Evolutionary conservation across 2,113 vertebrate genomes (phyloP).

Genomic region (Cyprinodon variegatus): DNA sequence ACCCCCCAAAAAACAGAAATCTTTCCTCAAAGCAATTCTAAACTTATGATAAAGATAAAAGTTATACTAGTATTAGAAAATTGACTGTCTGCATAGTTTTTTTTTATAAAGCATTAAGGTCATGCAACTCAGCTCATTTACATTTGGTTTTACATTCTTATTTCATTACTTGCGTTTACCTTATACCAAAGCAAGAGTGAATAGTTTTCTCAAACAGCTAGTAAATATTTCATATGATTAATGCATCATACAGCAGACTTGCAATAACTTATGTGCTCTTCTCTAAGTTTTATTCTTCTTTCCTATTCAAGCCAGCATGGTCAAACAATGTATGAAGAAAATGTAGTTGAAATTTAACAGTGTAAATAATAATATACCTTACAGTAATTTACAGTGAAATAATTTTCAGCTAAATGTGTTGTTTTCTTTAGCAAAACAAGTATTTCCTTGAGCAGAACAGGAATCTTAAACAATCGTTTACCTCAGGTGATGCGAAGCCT

Average conservation of each 20-base stretch:
- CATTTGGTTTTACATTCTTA: neutral
- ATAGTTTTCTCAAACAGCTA: neutral
- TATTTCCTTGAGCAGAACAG: neutral
- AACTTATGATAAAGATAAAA: neutral
- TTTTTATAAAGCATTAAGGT: neutral
- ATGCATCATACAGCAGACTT: neutral
- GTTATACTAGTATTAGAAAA: too few relatives aligned
- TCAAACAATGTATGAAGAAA: neutral
- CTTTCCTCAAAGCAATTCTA: neutral
- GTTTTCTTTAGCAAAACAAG: neutral
- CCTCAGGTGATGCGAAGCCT: constrained; percentile 97
- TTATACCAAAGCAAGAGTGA: neutral
- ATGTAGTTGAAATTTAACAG: neutral
- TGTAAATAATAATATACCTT: neutral
- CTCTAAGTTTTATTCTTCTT: neutral
- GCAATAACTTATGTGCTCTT: neutral
- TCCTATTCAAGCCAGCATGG: neutral
- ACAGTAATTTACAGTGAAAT: too few relatives aligned
- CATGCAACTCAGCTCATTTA: neutral
- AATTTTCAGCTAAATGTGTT: neutral
- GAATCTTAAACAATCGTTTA: constrained; percentile 70
- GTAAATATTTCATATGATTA: neutral
- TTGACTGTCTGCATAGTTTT: neutral
- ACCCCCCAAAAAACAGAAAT: neutral
- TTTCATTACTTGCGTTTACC: neutral